Evolutionary conservation across 2,797 vertebrate genomes (phyloP), one percentile per base, ranked within the genome.

Genomic region (Iguana delicatissima): DNA sequence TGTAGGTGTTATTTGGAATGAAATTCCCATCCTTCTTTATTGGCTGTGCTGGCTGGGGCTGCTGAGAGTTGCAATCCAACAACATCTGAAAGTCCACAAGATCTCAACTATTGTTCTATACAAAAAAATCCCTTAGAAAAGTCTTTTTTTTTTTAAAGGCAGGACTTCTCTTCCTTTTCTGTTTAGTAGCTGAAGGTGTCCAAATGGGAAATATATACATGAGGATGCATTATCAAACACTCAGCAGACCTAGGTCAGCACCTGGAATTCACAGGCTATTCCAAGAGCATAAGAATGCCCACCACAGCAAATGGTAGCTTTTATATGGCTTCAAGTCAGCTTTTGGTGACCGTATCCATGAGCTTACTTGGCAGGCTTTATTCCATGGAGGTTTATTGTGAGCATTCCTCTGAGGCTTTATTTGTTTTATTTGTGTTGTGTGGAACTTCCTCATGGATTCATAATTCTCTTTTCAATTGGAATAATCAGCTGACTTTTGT

Each of bases 401-500:
- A 46, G 4, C 42, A 46, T 46, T 46, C 42, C 42, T 46, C 42
- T 46, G 4, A 46, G 42, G 42, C 42, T 46, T 46, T 46, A 46
- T 46, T 46, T 55, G 55, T 64, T 84, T 90, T 13, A 46, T 76
- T n/a, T 73, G 91, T 81, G 10, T 42, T 64, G 89, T 83, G 59
- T 62, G n/a, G 57, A 59, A 62, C 29, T 82, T 82, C 24, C 90
- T 92, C 92, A 83, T 80, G 59, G 2, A 35, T 52, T 12, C 16
- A 4, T 77, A 59, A 32, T 5, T 38, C 5, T 24, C 42, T n/a
- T 91, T 72, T 81, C 83, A 91, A 29, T 14, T 24, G 24, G 22
- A 1, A 62, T 93, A 4, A 64, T 69, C 89, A 92, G 89, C 38
- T 22, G 77, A 64, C 6, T 59, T 85, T 82, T 73, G 55, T 89